phyloP scores from a whole-genome alignment of 1,140 invertebrate genomes.

The Aethina tumida region DNA sequence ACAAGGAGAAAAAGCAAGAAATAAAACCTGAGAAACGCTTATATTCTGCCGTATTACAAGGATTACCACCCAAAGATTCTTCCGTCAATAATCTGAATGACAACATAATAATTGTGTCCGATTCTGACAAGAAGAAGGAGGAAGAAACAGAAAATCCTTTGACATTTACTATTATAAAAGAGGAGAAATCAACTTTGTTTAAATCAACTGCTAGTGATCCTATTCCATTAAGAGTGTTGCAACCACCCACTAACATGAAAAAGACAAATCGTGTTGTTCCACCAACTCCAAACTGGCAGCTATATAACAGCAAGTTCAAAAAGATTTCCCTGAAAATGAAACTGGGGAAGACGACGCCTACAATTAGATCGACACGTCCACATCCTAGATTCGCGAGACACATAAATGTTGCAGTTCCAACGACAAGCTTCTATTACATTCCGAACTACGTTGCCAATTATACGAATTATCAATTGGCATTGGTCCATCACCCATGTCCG shows the following conservation, averaged over 20 bases:
- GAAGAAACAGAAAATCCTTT: too few species aligned
- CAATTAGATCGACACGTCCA: slow-evolving; percentile 2
- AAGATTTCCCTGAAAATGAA: background rate
- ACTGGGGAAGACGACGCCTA: background rate
- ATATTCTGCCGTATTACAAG: slow-evolving; percentile 28
- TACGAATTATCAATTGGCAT: background rate
- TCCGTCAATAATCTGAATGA: too few species aligned
- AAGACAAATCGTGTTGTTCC: too few species aligned
- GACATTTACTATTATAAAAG: too few species aligned
- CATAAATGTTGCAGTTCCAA: background rate
- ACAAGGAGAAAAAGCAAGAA: too few species aligned
- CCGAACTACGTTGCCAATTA: background rate
- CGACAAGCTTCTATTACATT: background rate
- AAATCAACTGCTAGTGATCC: too few species aligned
- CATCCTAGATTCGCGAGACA: background rate
- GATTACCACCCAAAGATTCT: slow-evolving; percentile 7
- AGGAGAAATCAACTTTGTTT: too few species aligned
- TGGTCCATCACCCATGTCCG: too few species aligned
- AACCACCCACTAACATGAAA: too few species aligned
- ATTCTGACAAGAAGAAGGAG: too few species aligned
- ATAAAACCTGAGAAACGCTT: slow-evolving; percentile 13
- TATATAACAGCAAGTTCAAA: background rate
- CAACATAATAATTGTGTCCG: too few species aligned
- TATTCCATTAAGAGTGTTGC: too few species aligned
- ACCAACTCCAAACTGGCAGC: slow-evolving; percentile 3